phyloP scores from a whole-genome alignment of 2,888 invertebrate species.

The Noctua pronuba region DNA sequence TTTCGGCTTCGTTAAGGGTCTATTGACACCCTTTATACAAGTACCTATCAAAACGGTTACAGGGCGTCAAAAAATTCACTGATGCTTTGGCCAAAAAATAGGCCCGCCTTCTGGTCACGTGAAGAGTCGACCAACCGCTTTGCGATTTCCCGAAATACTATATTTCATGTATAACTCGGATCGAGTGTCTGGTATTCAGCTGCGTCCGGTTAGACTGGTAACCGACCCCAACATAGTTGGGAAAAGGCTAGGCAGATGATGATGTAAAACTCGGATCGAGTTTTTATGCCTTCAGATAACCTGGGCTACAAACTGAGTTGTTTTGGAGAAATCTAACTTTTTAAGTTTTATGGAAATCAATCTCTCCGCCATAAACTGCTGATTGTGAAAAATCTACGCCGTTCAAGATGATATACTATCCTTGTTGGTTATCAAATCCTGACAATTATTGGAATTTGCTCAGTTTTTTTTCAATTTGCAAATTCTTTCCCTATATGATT shows the following conservation, averaged over 20 bases:
- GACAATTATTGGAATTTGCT: constrained; percentile 2
- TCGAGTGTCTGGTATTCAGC: not conserved
- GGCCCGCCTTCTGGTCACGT: too few species aligned
- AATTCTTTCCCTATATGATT: constrained; percentile 36
- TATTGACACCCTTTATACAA: too few species aligned
- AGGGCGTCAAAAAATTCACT: too few species aligned
- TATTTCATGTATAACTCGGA: not conserved
- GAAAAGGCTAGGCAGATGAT: too few species aligned
- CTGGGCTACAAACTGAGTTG: not conserved
- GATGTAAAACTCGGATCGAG: too few species aligned
- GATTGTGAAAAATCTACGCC: not conserved
- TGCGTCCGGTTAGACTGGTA: too few species aligned
- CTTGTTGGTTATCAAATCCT: not conserved
- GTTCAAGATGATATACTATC: not conserved
- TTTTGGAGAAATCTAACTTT: not conserved
- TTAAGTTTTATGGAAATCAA: not conserved
- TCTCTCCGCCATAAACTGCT: not conserved
- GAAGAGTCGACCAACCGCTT: too few species aligned
- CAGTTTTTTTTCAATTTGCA: constrained; percentile 6
- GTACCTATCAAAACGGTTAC: too few species aligned
- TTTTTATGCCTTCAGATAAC: not conserved
- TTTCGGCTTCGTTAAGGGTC: too few species aligned
- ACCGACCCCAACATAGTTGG: too few species aligned
- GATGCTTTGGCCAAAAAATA: too few species aligned
- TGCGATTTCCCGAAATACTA: too few species aligned